Base-by-base conservation (phyloP, 2,113 vertebrate species). In the Labrus mixtus region DNA sequence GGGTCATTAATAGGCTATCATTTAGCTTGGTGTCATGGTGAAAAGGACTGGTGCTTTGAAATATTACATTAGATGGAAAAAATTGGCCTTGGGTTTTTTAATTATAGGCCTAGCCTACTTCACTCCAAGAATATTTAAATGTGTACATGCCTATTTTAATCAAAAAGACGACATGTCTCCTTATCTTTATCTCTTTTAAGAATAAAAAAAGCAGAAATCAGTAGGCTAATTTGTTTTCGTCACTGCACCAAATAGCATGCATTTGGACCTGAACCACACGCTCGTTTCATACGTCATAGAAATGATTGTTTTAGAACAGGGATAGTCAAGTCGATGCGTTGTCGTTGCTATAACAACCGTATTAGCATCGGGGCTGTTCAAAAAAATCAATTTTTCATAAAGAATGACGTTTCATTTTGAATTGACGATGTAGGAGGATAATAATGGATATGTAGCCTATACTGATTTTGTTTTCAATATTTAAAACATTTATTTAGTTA, bases 301-400 rank as follows among this genome's bases (percentile, higher is more conserved):
- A 68, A 72, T 54, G 13, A 60, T 82, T 77, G 68, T 74, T 82
- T 33, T 73, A 4, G 67, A 58, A 36, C 25, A 1, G 50, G 13
- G 46, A 54, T 23, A n/a, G 36, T 60, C 53, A 61, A 46, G 3
- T 37, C 11, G 17, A 17, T 22, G 6, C 57, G 15, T 22, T 0
- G 0, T 15, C 60, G 84, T 91, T 29, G 69, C 87, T 45, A 33
- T 83, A 73, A 87, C 86, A 90, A 85, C 86, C 19, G 3, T 33
- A 61, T 57, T 62, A 20, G 51, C 51, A 8, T 65, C 1, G 10
- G 10, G 36, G 20, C 16, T 7, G 33, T 37, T 19, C 0, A 22
- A n/a, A 39, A 39, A 61, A 29, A 11, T 68, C 1, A 20, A 7
- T 45, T 67, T 72, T 10, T 48, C 6, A 4, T 10, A 3, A 46